Percentiles rank a stretch among this genome's conserved stretches.
Evolutionary conservation across 2,113 vertebrate species (phyloP).

Genomic region (Esox niger): DNA sequence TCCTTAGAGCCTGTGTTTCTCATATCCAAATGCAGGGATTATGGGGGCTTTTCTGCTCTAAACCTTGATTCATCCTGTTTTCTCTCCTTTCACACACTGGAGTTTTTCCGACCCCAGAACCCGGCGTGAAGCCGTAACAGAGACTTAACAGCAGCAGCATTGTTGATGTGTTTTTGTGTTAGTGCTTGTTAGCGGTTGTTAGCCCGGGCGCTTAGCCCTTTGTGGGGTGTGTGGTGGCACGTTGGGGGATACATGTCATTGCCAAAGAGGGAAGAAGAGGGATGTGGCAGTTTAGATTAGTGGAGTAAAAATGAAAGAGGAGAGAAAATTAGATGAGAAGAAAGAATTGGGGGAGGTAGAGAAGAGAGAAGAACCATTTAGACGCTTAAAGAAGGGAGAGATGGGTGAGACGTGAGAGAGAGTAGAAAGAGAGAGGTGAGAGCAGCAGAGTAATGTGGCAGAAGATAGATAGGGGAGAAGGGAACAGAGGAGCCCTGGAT

Average conservation of each 20-base stretch:
- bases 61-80: conserved; percentile 71
- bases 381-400: not conserved
- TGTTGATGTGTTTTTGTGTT: conserved; percentile 74
- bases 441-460: not conserved
- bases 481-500: conserved; percentile 32
- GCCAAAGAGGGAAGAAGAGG: conserved; percentile 34
- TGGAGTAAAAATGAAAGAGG: conserved; percentile 36
- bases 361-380: conserved; percentile 28
- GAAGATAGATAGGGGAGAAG: not conserved
- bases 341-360: conserved; percentile 40
- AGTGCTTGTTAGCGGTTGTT: conserved; percentile 54
- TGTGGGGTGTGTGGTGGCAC: conserved; percentile 44
- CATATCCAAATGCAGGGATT: conserved; percentile 77
- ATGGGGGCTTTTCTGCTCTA: conserved; percentile 71
- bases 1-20: conserved; percentile 70
- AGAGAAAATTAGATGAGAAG: conserved; percentile 50
- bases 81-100: conserved; percentile 52
- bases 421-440: no score
- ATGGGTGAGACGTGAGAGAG: no score
- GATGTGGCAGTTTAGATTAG: conserved; percentile 53
- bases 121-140: conserved; percentile 56
- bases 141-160: conserved; percentile 74
- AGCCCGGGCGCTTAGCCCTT: conserved; percentile 64
- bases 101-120: conserved; percentile 56
- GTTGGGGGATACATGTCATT: conserved; percentile 8